Evolutionary conservation across 2,888 invertebrate species (phyloP).

Genomic region (Peribatodes rhomboidaria): DNA sequence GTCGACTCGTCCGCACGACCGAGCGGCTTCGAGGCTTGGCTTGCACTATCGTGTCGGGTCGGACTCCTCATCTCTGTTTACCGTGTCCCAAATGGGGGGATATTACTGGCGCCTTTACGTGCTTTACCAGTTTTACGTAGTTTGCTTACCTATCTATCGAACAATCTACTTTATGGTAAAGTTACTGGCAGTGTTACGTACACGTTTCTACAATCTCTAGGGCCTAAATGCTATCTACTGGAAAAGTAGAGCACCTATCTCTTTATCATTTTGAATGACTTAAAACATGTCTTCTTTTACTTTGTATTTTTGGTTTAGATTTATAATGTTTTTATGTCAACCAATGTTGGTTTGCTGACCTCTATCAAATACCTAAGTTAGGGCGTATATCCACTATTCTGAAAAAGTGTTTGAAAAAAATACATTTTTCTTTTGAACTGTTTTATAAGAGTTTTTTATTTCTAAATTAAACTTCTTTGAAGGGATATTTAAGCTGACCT

Average conservation of each 20-base stretch:
- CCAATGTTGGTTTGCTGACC: too few species aligned
- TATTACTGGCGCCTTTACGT: conserved; percentile 74
- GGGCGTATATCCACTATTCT: too few species aligned
- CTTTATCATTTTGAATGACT: background rate
- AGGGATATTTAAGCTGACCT: too few species aligned
- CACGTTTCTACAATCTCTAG: conserved; percentile 5
- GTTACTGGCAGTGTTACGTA: conserved; percentile 4
- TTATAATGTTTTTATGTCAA: too few species aligned
- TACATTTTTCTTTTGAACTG: too few species aligned
- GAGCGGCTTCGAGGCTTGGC: conserved; percentile 69
- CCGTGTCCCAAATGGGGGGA: conserved; percentile 80
- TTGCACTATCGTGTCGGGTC: conserved; percentile 70
- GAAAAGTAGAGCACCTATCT: background rate
- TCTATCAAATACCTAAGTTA: too few species aligned
- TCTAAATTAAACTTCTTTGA: too few species aligned
- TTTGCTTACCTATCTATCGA: conserved; percentile 25
- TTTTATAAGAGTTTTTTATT: too few species aligned
- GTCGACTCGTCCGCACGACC: conserved; percentile 69
- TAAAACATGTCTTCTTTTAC: background rate
- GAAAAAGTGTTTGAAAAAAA: too few species aligned
- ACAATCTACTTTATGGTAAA: conserved; percentile 18
- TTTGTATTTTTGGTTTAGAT: too few species aligned
- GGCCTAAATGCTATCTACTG: background rate
- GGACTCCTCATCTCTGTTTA: conserved; percentile 77
- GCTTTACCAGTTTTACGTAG: conserved; percentile 66